Evolutionary conservation across 1,140 invertebrate species (phyloP), one percentile per base, ranked within the genome.

Genomic region (Kradibia gibbosae): DNA sequence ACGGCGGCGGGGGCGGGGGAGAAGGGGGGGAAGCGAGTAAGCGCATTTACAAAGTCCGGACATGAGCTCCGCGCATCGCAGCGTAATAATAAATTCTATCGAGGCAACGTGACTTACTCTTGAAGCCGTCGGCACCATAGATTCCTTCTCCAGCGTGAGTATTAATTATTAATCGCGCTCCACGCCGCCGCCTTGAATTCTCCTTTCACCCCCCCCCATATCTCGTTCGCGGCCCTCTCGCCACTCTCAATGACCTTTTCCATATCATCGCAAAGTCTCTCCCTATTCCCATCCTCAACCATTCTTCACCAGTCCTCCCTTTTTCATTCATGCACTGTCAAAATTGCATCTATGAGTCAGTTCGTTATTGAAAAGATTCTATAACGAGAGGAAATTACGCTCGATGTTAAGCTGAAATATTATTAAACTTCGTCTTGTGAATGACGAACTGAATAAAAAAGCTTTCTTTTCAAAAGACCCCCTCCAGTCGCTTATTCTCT

Each of bases 41-140:
- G 8, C 34, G n/a, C 76, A 28, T 53, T 34, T 55, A 80, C 79
- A 81, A 81, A 81, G 79, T 25, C 79, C 72, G 79, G 60, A 81
- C 79, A 55, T 79, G 82, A 76, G 81, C 57, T 53, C 67, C 75
- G 65, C 75, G 81, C 80, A 50, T 73, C 84, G 85, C 82, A 8
- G 55, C 70, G 85, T 85, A 87, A 90, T 89, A 87, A 89, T 88
- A 89, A 89, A 88, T 90, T 87, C 87, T 85, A 86, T 75, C 84
- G 85, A 42, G 78, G 84, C 87, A 88, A 88, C 88, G 88, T 89
- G 88, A 89, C 88, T 89, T 89, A 88, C 88, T 86, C 86, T 81
- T 28, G 39, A 57, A 80, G 42, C 71, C 74, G 71, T 73, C 73
- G 78, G 73, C 73, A 73, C 73, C 81, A 81, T 70, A 82, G 31